Percentiles rank a stretch among this genome's conserved stretches.
Conservation (phyloP, 2,797 vertebrate species). For the Argyrosomus regius region DNA sequence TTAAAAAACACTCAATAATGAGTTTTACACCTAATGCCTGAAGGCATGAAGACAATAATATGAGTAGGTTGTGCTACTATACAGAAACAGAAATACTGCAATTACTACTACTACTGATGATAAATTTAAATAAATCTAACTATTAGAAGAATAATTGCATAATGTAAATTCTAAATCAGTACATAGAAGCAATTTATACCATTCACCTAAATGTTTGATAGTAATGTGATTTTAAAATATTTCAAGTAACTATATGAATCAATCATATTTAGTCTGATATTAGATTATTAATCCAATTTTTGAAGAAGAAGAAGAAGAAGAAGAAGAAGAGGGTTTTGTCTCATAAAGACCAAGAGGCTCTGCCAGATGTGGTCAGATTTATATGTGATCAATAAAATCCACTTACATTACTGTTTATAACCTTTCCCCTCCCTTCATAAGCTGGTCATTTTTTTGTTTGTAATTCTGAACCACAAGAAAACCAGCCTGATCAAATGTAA, state of each 20-base stretch:
- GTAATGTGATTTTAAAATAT: conserved; percentile 3
- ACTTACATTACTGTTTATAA: not conserved
- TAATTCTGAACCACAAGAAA: not conserved
- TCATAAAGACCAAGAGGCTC: conserved; percentile 2
- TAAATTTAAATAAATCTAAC: not conserved
- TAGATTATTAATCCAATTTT: not conserved
- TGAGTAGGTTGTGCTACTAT: not conserved
- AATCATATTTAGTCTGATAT: not conserved
- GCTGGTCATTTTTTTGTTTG: not conserved
- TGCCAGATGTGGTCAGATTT: conserved; percentile 45
- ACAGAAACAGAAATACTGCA: not conserved
- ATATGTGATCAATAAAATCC: conserved; percentile 39
- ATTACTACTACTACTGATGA: not conserved
- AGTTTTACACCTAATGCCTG: conserved; percentile 32
- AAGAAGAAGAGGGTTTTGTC: not conserved
- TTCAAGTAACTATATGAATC: not conserved
- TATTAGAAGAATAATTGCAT: not conserved
- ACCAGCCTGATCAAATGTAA: not conserved
- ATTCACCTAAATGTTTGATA: not conserved
- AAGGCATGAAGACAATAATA: conserved; percentile 16
- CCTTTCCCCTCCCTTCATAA: not conserved
- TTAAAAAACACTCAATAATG: conserved; percentile 38
- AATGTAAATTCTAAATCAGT: not conserved
- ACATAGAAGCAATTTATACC: not conserved
- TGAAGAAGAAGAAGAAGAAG: not conserved